Base-by-base conservation (phyloP, 2,113 vertebrate genomes). In the Embiotoca jacksoni region DNA sequence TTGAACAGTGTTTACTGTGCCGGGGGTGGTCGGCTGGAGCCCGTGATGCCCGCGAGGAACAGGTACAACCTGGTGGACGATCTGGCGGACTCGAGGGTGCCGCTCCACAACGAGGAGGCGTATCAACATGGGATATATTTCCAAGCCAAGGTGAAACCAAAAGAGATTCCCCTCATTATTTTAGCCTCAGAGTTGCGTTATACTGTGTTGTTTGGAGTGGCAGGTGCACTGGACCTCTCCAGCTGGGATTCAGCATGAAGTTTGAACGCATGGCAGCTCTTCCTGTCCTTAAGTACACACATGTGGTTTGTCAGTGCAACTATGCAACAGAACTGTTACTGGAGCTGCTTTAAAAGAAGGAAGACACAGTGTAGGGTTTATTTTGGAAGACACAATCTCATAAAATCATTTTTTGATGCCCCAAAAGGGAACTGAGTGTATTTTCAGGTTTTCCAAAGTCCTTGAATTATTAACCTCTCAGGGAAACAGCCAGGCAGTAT, bases 41-140 rank as follows among this genome's bases (percentile, higher is more conserved):
- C 70, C 77, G 90, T 44, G 84, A 97, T 97, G 96, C 96, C 95
- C 15, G 92, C 88, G 65, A 93, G 95, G 91, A 97, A 95, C 96
- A 94, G 96, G 88, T 97, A 97, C 96, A 97, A 96, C 91, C 95
- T 96, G 93, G 97, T 98, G 94, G 96, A 97, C 84, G 97, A 98
- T 82, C 93, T 95, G 82, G 95, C 93, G 83, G 97, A 98, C 85
- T 95, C 96, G 8, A 93, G 96, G 91, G 90, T 96, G 64, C 96
- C 96, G 57, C 95, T 98, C 68, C 96, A 97, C 84, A 97, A 96
- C 86, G 96, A 97, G 64, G 96, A 97, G 87, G 97, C 96, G 56
- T 97, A 97, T 67, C 96, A 96, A 82, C 96, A 97, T 66, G 97
- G 97, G 72, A 96, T 98, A 63, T 84, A 91, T 70, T 98, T 97